Percentiles rank a stretch among this genome's conserved stretches.
phyloP scores from a whole-genome alignment of 2,888 invertebrate species.

The Orthosia gracilis region DNA sequence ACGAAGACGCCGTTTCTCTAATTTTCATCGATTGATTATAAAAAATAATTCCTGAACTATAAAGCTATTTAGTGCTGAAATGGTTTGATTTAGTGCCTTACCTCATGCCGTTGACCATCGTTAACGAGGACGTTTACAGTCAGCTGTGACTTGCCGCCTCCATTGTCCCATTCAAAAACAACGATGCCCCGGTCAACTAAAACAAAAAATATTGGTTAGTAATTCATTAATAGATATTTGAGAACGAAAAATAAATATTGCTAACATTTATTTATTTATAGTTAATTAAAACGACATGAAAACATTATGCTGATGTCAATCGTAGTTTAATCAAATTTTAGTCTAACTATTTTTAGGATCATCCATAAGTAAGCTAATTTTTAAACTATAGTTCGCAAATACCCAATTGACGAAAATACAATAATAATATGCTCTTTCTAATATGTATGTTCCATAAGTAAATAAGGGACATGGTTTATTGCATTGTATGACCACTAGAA shows the following conservation, averaged over 20 bases:
- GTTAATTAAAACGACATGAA: too few relatives aligned
- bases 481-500: constrained; percentile 8
- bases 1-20: too few relatives aligned
- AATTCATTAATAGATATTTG: background rate
- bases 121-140: constrained; percentile 49
- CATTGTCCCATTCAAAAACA: constrained; percentile 59
- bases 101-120: constrained; percentile 62
- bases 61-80: background rate
- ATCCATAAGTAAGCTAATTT: too few relatives aligned
- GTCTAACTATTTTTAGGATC: too few relatives aligned
- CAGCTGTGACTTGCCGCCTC: constrained; percentile 55
- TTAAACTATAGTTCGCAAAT: too few relatives aligned
- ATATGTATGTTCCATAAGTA: background rate
- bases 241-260: too few relatives aligned
- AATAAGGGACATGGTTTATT: background rate
- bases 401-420: background rate
- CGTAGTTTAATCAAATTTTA: too few relatives aligned
- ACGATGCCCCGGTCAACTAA: constrained; percentile 60
- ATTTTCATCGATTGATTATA: too few relatives aligned
- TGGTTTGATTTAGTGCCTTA: constrained; percentile 6
- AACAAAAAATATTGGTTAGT: constrained; percentile 34
- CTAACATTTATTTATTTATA: too few relatives aligned
- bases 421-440: background rate
- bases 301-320: too few relatives aligned
- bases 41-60: too few relatives aligned